Evolutionary conservation across 2,797 vertebrate genomes (phyloP).

Genomic region (Siniperca scherzeri): DNA sequence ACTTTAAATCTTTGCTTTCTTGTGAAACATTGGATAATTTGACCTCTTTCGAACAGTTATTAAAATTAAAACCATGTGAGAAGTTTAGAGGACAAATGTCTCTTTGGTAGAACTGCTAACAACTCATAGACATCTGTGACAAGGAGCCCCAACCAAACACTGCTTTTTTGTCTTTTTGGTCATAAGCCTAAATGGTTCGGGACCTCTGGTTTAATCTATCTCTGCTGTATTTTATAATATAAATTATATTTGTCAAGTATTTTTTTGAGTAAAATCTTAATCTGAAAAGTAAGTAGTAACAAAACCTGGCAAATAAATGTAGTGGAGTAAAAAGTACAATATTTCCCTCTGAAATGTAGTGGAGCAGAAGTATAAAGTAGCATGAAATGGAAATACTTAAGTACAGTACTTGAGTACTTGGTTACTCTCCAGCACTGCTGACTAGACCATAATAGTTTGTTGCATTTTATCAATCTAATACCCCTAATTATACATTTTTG

Average conservation of each 20-base stretch:
- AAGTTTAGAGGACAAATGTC: background rate
- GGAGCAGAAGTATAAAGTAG: background rate
- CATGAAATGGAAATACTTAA: conserved; percentile 1
- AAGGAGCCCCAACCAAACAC: no score
- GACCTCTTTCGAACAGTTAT: background rate
- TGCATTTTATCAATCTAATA: background rate
- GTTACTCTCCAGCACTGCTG: background rate
- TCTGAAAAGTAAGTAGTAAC: background rate
- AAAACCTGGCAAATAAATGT: background rate
- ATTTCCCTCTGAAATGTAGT: background rate
- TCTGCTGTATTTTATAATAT: background rate
- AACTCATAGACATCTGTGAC: no score
- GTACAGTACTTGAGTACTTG: background rate
- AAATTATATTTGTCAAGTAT: no score
- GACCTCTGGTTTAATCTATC: no score
- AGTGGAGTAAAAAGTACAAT: background rate
- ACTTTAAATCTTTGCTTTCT: background rate
- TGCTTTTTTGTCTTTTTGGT: no score
- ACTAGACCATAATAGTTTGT: background rate
- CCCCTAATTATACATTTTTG: background rate
- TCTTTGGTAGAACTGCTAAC: background rate
- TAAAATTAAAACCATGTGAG: background rate
- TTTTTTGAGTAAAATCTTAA: background rate
- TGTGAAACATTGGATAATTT: background rate
- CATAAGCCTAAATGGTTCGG: no score